Evolutionary conservation across 2,888 invertebrate genomes (phyloP).

Genomic region (Amblyteles armatorius): DNA sequence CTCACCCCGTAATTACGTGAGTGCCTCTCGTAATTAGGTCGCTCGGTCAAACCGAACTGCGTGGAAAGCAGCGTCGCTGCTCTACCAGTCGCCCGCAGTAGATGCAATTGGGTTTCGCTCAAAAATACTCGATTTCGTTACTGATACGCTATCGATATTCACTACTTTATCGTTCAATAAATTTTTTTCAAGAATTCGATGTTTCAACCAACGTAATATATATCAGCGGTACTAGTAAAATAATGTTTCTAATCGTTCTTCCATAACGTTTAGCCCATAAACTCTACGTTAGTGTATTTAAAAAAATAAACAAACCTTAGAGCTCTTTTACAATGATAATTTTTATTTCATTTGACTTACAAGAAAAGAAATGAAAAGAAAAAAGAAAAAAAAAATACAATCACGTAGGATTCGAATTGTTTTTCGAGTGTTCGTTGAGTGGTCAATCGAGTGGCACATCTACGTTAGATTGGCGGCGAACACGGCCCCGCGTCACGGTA

Average conservation of each 20-base stretch:
- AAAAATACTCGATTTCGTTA: slow-evolving; percentile 29
- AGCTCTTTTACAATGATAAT: neutral
- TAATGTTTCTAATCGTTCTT: neutral
- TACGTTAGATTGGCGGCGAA: neutral
- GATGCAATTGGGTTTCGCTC: slow-evolving; percentile 25
- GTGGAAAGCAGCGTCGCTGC: slow-evolving; percentile 48
- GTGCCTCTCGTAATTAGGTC: slow-evolving; percentile 70
- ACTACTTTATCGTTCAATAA: slow-evolving; percentile 7
- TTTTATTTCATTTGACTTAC: neutral
- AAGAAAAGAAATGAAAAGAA: neutral
- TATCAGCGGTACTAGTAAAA: neutral
- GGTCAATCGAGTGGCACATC: neutral
- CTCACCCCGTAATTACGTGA: slow-evolving; percentile 65
- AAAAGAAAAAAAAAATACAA: neutral
- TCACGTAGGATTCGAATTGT: neutral
- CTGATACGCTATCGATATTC: slow-evolving; percentile 28
- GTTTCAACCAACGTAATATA: neutral
- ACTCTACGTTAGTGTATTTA: neutral
- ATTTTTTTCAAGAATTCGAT: neutral
- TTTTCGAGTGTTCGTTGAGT: neutral
- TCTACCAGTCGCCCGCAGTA: slow-evolving; percentile 20
- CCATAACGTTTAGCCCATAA: neutral
- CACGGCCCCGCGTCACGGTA: neutral
- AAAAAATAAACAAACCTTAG: neutral
- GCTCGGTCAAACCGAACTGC: slow-evolving; percentile 68